Conservation (phyloP, 2,888 invertebrate genomes). For the Syrphus vitripennis region DNA sequence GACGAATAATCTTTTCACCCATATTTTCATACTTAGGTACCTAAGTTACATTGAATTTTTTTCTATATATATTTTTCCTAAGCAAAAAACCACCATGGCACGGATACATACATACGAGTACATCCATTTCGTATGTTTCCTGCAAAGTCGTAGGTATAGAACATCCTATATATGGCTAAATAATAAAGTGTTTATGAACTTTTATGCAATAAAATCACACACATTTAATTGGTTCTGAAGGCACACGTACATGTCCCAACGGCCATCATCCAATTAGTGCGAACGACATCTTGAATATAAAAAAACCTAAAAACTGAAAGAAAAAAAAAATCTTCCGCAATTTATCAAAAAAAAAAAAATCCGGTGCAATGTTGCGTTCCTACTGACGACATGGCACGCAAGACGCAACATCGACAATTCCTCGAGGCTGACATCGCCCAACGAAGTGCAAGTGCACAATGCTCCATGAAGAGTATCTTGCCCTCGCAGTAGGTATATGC, state of each 20-base stretch:
- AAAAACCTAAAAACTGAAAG: not conserved
- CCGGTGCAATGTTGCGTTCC: constrained; percentile 49
- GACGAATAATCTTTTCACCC: too few relatives aligned
- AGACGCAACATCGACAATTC: constrained; percentile 67
- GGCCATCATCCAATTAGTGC: constrained; percentile 74
- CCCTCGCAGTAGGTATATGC: constrained; percentile 36
- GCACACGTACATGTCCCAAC: constrained; percentile 44
- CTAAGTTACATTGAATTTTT: too few relatives aligned
- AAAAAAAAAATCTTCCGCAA: constrained; percentile 59
- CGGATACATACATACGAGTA: too few relatives aligned
- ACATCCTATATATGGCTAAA: not conserved
- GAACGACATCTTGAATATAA: constrained; percentile 72
- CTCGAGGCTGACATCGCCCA: constrained; percentile 57
- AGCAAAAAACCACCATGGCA: too few relatives aligned
- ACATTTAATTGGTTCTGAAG: constrained; percentile 58
- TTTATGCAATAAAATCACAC: constrained; percentile 34
- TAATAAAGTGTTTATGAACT: constrained; percentile 64
- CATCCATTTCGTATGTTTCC: too few relatives aligned
- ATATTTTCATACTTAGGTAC: too few relatives aligned
- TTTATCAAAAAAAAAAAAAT: constrained; percentile 64
- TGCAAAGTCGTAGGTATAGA: not conserved
- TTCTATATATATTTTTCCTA: too few relatives aligned
- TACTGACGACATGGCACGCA: constrained; percentile 67
- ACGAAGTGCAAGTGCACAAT: constrained; percentile 60
- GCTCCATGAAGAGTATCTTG: constrained; percentile 26